Evolutionary conservation across 2,113 vertebrate species (phyloP).

Genomic region (Tetraodon nigroviridis): DNA sequence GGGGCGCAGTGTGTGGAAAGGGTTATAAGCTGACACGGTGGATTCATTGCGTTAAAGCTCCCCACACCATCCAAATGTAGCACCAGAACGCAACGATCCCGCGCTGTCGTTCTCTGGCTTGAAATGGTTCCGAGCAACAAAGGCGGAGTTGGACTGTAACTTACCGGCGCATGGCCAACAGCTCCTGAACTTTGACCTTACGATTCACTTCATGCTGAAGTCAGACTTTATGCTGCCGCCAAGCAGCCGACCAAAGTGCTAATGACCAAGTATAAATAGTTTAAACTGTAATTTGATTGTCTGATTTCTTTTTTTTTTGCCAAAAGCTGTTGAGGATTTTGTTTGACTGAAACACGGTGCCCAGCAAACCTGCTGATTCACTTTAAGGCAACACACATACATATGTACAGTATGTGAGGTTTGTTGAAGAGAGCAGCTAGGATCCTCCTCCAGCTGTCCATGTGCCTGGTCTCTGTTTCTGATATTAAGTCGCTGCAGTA

Average conservation of each 20-base stretch:
- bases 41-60: too few relatives aligned
- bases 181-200: neutral
- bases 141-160: neutral
- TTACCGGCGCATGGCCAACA: neutral
- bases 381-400: neutral
- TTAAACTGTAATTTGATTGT: neutral
- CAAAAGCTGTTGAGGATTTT: neutral
- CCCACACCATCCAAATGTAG: neutral
- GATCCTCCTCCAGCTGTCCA: neutral
- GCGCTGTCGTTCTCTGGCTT: neutral
- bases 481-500: neutral
- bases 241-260: constrained; percentile 33
- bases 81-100: neutral
- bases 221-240: constrained; percentile 14
- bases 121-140: neutral
- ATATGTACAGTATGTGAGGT: neutral
- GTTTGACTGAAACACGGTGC: neutral
- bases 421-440: neutral
- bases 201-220: neutral
- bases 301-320: constrained; percentile 4
- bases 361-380: neutral
- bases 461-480: constrained; percentile 3
- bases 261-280: constrained; percentile 21
- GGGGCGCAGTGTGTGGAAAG: too few relatives aligned
- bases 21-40: neutral